Conservation (phyloP, 1,140 invertebrate genomes). For the Zaprionus ornatus region DNA sequence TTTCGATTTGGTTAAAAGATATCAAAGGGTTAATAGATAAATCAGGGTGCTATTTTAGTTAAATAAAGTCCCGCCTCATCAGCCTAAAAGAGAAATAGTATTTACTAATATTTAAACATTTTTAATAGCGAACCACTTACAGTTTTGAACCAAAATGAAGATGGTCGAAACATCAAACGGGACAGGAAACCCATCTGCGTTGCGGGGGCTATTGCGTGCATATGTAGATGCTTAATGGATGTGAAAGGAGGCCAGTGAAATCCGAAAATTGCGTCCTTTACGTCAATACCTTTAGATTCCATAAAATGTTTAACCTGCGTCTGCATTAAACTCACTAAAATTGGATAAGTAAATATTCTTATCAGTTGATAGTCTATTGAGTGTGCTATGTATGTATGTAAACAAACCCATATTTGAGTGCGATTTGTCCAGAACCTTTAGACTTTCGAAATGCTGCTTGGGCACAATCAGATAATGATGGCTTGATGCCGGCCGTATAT, state of each 20-base stretch:
- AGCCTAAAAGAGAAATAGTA: not conserved
- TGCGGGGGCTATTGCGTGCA: conserved; percentile 93
- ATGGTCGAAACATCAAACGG: conserved; percentile 89
- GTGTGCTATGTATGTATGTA: not conserved
- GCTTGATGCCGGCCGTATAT: conserved; percentile 92
- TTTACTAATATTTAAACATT: not conserved
- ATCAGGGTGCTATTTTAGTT: not conserved
- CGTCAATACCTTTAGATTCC: conserved; percentile 83
- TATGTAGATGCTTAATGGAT: conserved; percentile 92
- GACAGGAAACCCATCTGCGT: conserved; percentile 89
- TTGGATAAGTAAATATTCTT: not conserved
- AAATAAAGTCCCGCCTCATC: not conserved
- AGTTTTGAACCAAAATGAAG: conserved; percentile 93
- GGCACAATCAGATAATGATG: conserved; percentile 93
- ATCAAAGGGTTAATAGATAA: not conserved
- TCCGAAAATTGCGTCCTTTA: conserved; percentile 88
- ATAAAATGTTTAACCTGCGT: conserved; percentile 35
- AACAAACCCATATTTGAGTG: conserved; percentile 88
- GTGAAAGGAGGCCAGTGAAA: conserved; percentile 97
- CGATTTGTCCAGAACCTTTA: conserved; percentile 87
- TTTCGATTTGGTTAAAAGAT: not conserved
- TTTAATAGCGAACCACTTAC: conserved; percentile 85
- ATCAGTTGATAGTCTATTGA: not conserved
- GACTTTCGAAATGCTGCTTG: conserved; percentile 90
- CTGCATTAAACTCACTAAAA: conserved; percentile 31